Percentiles rank a stretch among this genome's conserved stretches.
phyloP scores from a whole-genome alignment of 2,888 invertebrate species.

The Tribolium freemani region DNA sequence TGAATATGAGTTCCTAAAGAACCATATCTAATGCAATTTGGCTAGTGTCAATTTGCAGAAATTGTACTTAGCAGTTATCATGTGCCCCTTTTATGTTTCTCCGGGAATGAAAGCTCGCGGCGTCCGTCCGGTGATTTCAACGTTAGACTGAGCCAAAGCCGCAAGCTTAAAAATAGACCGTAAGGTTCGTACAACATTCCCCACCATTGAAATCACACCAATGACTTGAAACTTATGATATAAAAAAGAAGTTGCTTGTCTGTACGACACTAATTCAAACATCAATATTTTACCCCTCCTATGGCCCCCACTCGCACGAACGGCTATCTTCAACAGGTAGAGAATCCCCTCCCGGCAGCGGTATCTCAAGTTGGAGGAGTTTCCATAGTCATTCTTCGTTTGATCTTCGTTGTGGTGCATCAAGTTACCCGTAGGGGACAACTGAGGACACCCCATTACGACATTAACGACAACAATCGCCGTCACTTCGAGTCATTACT shows the following conservation, averaged over 20 bases:
- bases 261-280: slow-evolving; percentile 66
- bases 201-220: slow-evolving; percentile 62
- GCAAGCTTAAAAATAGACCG: slow-evolving; percentile 50
- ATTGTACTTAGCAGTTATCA: too few species aligned
- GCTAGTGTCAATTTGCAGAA: neutral
- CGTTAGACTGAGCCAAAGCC: slow-evolving; percentile 38
- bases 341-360: slow-evolving; percentile 60
- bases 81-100: too few species aligned
- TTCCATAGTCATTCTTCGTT: slow-evolving; percentile 64
- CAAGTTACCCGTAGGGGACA: slow-evolving; percentile 30
- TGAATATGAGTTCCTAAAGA: too few species aligned
- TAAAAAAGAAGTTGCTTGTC: slow-evolving; percentile 62
- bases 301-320: slow-evolving; percentile 50
- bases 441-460: slow-evolving; percentile 31
- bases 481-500: slow-evolving; percentile 20
- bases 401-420: slow-evolving; percentile 55
- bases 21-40: too few species aligned
- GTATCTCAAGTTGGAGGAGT: slow-evolving; percentile 64
- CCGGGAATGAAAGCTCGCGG: too few species aligned
- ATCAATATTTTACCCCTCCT: slow-evolving; percentile 66
- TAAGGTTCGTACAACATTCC: slow-evolving; percentile 50
- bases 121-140: neutral
- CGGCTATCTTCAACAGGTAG: slow-evolving; percentile 63
- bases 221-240: slow-evolving; percentile 64
- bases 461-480: slow-evolving; percentile 34